Evolutionary conservation across 2,888 invertebrate species (phyloP).

Genomic region (Pardosa pseudoannulata): DNA sequence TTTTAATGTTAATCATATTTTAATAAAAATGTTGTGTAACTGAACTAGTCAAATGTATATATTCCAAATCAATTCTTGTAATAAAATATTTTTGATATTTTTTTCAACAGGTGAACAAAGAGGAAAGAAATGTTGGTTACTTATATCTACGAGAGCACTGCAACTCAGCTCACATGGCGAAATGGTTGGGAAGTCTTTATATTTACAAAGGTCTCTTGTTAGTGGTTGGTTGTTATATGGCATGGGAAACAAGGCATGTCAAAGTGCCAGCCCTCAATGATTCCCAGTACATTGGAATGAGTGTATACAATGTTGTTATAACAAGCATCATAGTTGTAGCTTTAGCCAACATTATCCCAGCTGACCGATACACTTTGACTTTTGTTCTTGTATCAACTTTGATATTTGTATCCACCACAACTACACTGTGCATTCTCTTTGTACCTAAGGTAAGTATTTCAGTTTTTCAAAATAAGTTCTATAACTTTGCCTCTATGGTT

Average conservation of each 20-base stretch:
- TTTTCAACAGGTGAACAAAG: constrained; percentile 51
- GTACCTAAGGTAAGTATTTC: constrained; percentile 87
- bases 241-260: constrained; percentile 94
- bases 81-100: too few relatives aligned
- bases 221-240: constrained; percentile 95
- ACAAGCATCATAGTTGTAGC: constrained; percentile 91
- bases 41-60: too few relatives aligned
- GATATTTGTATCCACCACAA: constrained; percentile 90
- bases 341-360: constrained; percentile 88
- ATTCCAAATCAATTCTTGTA: too few relatives aligned
- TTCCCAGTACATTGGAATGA: constrained; percentile 94
- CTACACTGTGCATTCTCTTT: constrained; percentile 90
- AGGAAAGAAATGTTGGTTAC: constrained; percentile 77
- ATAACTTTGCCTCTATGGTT: too few relatives aligned
- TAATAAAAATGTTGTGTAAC: too few relatives aligned
- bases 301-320: constrained; percentile 93
- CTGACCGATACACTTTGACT: constrained; percentile 87
- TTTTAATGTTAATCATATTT: too few relatives aligned
- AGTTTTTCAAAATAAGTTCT: too few relatives aligned
- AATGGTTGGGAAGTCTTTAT: constrained; percentile 93
- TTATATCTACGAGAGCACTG: constrained; percentile 88
- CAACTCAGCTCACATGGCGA: constrained; percentile 89
- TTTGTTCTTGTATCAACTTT: constrained; percentile 89
- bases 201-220: constrained; percentile 92
- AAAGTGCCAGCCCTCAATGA: constrained; percentile 94